Evolutionary conservation across 2,888 invertebrate species (phyloP).

Genomic region (Ophonus ardosiacus): DNA sequence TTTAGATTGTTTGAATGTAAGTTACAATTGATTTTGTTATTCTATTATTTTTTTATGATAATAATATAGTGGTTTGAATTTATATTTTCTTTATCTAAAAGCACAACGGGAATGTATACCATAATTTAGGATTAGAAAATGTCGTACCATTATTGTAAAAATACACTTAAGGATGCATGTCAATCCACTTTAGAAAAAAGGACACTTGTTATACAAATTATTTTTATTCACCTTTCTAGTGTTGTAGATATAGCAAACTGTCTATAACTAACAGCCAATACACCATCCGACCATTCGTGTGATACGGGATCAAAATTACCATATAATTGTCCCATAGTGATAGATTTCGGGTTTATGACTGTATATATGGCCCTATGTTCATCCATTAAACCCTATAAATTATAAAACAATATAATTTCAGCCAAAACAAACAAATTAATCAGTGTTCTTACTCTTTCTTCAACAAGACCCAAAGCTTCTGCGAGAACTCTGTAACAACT

Average conservation of each 20-base stretch:
- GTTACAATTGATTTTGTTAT: no score
- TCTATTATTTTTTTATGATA: no score
- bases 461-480: constrained; percentile 85
- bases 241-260: constrained; percentile 86
- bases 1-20: no score
- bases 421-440: background rate
- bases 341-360: constrained; percentile 95
- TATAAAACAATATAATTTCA: constrained; percentile 70
- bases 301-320: constrained; percentile 96
- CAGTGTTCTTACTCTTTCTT: constrained; percentile 80
- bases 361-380: constrained; percentile 88
- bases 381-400: constrained; percentile 82
- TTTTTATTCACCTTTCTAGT: constrained; percentile 80
- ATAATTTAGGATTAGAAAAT: no score
- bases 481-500: constrained; percentile 91
- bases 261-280: constrained; percentile 90
- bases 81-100: no score
- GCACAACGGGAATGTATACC: no score
- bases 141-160: no score
- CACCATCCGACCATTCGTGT: constrained; percentile 96
- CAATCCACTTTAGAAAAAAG: no score
- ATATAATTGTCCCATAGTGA: constrained; percentile 96
- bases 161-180: no score
- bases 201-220: background rate
- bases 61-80: no score